Conservation (phyloP, 30 jellyfish, hydroid and myxozoan species). For the Phacellophora camtschatica region DNA sequence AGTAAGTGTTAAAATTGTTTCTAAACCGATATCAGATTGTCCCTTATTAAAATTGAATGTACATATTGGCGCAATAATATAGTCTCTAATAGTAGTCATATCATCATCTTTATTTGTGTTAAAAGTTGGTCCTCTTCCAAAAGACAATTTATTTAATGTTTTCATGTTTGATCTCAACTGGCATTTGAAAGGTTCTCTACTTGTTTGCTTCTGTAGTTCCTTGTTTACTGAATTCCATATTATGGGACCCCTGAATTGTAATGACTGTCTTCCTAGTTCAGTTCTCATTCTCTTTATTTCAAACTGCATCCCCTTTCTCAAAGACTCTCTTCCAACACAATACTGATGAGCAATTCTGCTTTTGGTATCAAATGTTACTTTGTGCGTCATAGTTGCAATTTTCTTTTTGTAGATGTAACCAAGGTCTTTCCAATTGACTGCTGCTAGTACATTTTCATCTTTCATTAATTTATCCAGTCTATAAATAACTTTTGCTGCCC, state of each 20-base stretch:
- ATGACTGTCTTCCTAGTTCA: slow-evolving; percentile 55
- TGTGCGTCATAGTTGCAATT: slow-evolving; percentile 32
- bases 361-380: slow-evolving; percentile 24
- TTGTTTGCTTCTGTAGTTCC: slow-evolving; percentile 31
- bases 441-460: slow-evolving; percentile 20
- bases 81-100: slow-evolving; percentile 29
- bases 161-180: slow-evolving; percentile 30
- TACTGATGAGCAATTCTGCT: slow-evolving; percentile 31
- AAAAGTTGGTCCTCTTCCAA: slow-evolving; percentile 32
- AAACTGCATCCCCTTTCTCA: slow-evolving; percentile 29
- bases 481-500: slow-evolving; percentile 59
- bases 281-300: slow-evolving; percentile 28
- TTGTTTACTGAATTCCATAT: neutral
- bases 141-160: slow-evolving; percentile 31
- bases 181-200: slow-evolving; percentile 32
- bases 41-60: neutral
- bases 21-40: slow-evolving; percentile 11
- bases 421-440: slow-evolving; percentile 42
- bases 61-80: neutral
- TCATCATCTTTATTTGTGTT: slow-evolving; percentile 27
- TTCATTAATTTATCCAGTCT: neutral
- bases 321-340: slow-evolving; percentile 19
- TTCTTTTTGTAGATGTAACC: slow-evolving; percentile 12
- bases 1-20: slow-evolving; percentile 34
- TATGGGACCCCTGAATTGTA: slow-evolving; percentile 28